Base-by-base conservation (phyloP, 2,888 invertebrate genomes). In the Tineola bisselliella region DNA sequence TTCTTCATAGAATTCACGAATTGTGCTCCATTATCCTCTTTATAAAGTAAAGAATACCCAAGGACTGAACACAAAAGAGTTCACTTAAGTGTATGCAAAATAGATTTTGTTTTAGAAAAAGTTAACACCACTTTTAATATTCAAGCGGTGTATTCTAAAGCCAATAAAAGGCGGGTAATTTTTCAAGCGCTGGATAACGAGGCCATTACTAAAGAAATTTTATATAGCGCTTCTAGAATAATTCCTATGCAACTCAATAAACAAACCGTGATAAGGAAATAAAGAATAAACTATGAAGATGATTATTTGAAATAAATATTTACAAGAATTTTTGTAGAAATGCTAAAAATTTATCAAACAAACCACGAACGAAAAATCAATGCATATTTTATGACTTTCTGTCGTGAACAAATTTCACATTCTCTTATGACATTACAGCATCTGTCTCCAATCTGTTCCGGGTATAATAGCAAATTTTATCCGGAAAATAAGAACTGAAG, bases 121-220 rank as follows among this genome's bases (percentile, higher is more conserved):
- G 57, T 58, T 58, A 58, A 58, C 58, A 33, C 15, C 58, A 33
- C 58, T 58, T 33, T 71, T 69, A 65, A 68, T 70, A 71, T 72
- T 71, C 70, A 69, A 67, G 68, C 65, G 62, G 66, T 64, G 68
- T 62, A 62, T 63, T 66, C 65, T 66, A 63, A 67, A 67, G 66
- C 66, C 68, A 69, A 68, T 70, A 67, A 68, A 66, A 67, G 65
- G 64, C 64, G 63, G 63, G 70, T 70, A 69, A 71, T 73, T 71
- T 72, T 71, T 72, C 71, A 71, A 66, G 62, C 15, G 64, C 44
- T 61, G 64, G 63, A 64, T 68, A 69, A 70, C 69, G 69, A 68
- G 66, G 66, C 66, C 67, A 65, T 69, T 68, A 69, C 65, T 66
- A 64, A 64, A 33, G 30, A 58, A 58, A 58, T 33, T 58, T 58